Conservation (phyloP, 2,113 vertebrate species). For the Bos javanicus region DNA sequence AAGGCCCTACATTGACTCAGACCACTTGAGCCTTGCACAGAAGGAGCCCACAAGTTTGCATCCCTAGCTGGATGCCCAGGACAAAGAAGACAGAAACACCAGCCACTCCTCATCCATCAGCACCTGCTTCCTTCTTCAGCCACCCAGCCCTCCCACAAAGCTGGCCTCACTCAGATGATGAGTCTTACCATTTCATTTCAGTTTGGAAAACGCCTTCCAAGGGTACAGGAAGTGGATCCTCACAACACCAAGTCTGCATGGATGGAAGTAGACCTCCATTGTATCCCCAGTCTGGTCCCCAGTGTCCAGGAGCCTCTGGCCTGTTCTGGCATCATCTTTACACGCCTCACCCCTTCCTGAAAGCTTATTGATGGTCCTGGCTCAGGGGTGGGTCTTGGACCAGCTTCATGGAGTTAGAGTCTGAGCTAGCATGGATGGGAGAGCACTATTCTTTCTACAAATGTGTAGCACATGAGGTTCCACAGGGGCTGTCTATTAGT, state of each 20-base stretch:
- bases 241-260: not conserved
- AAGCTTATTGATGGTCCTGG: rapidly evolving
- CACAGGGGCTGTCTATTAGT: not conserved
- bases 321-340: not conserved
- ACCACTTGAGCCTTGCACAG: not conserved
- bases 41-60: not conserved
- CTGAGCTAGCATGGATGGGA: not conserved
- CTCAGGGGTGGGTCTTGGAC: not conserved
- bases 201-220: not conserved
- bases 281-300: not conserved
- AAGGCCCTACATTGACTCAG: not conserved
- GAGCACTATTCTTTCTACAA: rapidly evolving
- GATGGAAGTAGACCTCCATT: no score
- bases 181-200: not conserved
- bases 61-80: not conserved
- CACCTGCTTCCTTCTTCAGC: not conserved
- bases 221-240: not conserved
- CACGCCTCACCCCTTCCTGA: not conserved
- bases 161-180: not conserved
- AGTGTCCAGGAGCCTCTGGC: not conserved
- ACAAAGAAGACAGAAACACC: not conserved
- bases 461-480: not conserved
- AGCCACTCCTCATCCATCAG: not conserved
- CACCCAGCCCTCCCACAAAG: not conserved
- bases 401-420: not conserved